Evolutionary conservation across 2,797 vertebrate species (phyloP).

Genomic region (Odontamblyopus rebecca): DNA sequence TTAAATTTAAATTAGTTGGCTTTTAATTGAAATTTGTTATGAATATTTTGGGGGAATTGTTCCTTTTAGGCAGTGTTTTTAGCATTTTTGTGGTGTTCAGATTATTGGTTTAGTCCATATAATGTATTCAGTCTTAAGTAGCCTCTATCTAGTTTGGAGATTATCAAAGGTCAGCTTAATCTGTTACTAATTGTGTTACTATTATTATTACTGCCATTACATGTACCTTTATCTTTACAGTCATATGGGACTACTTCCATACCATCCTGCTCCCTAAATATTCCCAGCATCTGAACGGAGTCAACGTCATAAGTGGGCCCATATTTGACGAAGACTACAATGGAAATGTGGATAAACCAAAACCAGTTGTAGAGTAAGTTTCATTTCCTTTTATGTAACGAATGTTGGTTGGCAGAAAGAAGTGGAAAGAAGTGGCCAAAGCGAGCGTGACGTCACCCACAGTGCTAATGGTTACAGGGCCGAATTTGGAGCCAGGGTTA

Average conservation of each 20-base stretch:
- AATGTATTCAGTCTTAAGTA: background rate
- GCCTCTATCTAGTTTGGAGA: background rate
- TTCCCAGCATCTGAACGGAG: constrained; percentile 80
- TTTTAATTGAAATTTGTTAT: no score
- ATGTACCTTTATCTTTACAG: constrained; percentile 60
- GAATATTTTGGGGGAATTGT: no score
- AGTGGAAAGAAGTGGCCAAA: no score
- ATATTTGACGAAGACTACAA: constrained; percentile 90
- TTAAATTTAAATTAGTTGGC: no score
- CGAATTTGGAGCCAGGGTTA: no score
- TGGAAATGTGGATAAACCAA: constrained; percentile 81
- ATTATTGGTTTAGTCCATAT: background rate
- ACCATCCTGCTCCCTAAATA: constrained; percentile 77
- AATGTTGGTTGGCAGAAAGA: no score
- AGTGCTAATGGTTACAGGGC: no score
- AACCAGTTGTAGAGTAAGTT: constrained; percentile 75
- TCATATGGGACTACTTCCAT: constrained; percentile 88
- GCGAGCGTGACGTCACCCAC: no score
- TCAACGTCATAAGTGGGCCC: constrained; percentile 91
- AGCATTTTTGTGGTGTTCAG: no score
- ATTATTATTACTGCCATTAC: background rate
- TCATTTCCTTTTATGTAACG: background rate
- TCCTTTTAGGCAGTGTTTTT: no score
- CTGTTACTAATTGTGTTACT: background rate
- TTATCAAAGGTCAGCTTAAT: background rate